Base-by-base conservation (phyloP, 2,888 invertebrate genomes). In the Scotopteryx bipunctaria region DNA sequence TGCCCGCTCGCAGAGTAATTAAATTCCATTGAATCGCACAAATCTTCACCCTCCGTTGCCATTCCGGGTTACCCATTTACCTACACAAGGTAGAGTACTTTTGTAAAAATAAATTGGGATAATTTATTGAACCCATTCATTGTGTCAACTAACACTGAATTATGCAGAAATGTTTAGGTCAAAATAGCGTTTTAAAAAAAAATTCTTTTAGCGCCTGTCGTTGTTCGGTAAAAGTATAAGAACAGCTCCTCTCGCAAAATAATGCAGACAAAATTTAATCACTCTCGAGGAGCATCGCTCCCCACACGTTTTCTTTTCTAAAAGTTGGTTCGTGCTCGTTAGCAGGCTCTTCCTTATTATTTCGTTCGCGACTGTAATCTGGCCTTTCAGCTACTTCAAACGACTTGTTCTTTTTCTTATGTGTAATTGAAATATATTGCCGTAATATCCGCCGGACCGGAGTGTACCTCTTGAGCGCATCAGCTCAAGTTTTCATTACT, bases 391-490 rank as follows among this genome's bases (percentile, higher is more conserved):
- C 87, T 85, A 86, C 88, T 88, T 86, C 83, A 86, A 86, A 87
- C 83, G 86, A 87, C 88, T 90, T 86, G 88, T 83, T 87, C 88
- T 90, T 89, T 89, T 89, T 89, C 89, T 88, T 86, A 86, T 83
- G 82, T 88, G 89, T 90, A 90, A 90, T 90, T 90, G 89, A 90
- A 88, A 90, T 90, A 88, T 88, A 90, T 90, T 90, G 87, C 87
- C 82, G 83, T 87, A 89, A 89, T 90, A 89, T 89, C 87, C 87
- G 82, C 73, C 78, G 85, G 86, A 82, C 88, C 80, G 77, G 81
- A 80, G 82, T 78, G 78, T 74, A 73, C 82, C 81, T 82, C 85
- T 86, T 73, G 78, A 86, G 85, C 83, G 81, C 86, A 87, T 86
- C 86, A 83, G 79, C 81, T 81, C 67, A 81, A 87, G 85, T 85